These are phyloP conservation scores for Psephotus haematonotus DNA, from an alignment of 2,113 vertebrate species.

Conservation along the genomic window DNA sequence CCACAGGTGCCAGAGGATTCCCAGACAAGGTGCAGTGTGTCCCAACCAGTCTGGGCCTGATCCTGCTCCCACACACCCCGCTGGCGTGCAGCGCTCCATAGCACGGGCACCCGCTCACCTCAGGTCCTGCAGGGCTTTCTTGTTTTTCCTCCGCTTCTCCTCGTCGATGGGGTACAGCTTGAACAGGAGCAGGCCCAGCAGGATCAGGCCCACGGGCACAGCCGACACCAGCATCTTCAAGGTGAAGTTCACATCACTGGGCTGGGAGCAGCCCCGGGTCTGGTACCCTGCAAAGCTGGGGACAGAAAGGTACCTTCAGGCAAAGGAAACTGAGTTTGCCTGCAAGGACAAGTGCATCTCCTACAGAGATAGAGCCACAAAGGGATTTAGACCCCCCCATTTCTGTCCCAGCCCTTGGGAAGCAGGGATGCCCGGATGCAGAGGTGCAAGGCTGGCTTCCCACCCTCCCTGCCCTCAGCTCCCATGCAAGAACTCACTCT, in stretches of 20 bases:
- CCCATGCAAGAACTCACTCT: slow-evolving; percentile 75
- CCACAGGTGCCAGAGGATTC: neutral
- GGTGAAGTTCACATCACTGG: slow-evolving; percentile 79
- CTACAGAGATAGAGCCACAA: neutral
- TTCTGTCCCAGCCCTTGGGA: neutral
- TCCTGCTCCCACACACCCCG: neutral
- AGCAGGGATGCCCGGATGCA: neutral
- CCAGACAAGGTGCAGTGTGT: neutral
- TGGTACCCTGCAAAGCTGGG: slow-evolving; percentile 89
- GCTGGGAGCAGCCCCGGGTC: slow-evolving; percentile 83
- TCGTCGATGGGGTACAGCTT: slow-evolving; percentile 90
- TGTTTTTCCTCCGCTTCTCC: slow-evolving; percentile 83
- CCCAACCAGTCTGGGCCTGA: neutral
- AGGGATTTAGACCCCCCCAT: neutral
- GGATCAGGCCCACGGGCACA: slow-evolving; percentile 83
- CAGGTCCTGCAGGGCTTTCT: slow-evolving; percentile 82
- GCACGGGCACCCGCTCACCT: slow-evolving; percentile 70
- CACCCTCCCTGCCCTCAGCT: neutral
- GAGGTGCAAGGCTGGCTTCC: neutral
- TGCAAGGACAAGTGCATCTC: too few species aligned
- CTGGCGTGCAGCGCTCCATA: rapidly evolving
- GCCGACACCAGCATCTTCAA: slow-evolving; percentile 89
- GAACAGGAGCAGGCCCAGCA: slow-evolving; percentile 87
- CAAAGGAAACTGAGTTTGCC: rapidly evolving
- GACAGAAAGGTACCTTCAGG: neutral